Evolutionary conservation across 2,797 vertebrate species (phyloP), one percentile per base, ranked within the genome.

Genomic region (Tinamus major): DNA sequence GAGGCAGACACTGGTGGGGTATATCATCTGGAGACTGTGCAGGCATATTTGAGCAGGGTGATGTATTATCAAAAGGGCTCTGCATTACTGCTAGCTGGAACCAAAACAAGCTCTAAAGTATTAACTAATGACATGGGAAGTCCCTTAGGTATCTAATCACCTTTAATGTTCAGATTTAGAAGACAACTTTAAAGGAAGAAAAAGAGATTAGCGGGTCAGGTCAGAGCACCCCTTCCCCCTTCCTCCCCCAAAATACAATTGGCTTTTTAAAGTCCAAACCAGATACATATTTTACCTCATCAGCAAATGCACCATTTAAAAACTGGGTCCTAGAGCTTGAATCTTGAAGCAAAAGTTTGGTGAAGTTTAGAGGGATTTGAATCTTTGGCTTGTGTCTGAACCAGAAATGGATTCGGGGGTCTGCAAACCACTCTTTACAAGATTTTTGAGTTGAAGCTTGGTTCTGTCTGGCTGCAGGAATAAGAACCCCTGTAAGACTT

Each of bases 131-230:
- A 97, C 97, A 95, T 96, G 96, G 97, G 96, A 95, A 96, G 97
- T 98, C 97, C 97, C 97, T 92, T 87, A 89, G 95, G 89, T 97
- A 97, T 95, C 98, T 97, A 97, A 97, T 97, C 97, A 96, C 97
- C 96, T 96, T 97, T 97, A 97, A 97, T 95, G 95, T 85, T 94
- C 97, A 93, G 96, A 95, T 97, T 97, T 95, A 96, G 97, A 97
- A 95, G 96, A 96, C 96, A 97, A 97, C 97, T 97, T 97, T 97
- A 97, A 96, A 96, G 97, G 96, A 96, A 97, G 96, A 97, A 94
- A 96, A 96, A 97, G 96, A 96, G 96, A 97, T 97, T 97, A 97
- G 94, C 77, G 0, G 97, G 96, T 96, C 96, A 96, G 96, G 96
- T 96, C 96, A 96, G 90, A 94, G 95, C 89, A 83, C 89, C 96